Evolutionary conservation across 2,888 invertebrate species (phyloP).

Genomic region (Danaus chrysippus): DNA sequence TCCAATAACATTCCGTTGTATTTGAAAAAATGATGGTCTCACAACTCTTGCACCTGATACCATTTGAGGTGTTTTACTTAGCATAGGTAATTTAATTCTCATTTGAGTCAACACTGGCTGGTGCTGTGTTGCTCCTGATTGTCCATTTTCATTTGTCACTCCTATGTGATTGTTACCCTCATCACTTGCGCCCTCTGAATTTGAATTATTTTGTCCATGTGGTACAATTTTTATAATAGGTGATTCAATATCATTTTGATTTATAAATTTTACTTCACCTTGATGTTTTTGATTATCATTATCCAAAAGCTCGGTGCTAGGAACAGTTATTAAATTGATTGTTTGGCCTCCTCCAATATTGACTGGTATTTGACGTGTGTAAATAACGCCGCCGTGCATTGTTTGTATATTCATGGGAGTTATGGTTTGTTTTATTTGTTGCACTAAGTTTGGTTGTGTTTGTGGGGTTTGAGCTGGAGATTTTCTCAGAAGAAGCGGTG

Average conservation of each 20-base stretch:
- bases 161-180: conserved; percentile 51
- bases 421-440: conserved; percentile 74
- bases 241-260: conserved; percentile 59
- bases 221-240: conserved; percentile 73
- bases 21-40: conserved; percentile 77
- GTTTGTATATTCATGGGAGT: conserved; percentile 80
- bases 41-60: conserved; percentile 79
- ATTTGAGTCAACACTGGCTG: conserved; percentile 75
- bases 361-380: conserved; percentile 85
- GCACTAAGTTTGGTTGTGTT: conserved; percentile 58
- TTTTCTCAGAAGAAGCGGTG: conserved; percentile 64
- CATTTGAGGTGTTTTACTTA: conserved; percentile 75
- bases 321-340: conserved; percentile 78
- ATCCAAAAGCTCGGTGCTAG: conserved; percentile 67
- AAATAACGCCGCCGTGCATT: conserved; percentile 84
- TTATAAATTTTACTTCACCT: conserved; percentile 44
- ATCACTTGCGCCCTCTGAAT: conserved; percentile 47
- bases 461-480: conserved; percentile 52
- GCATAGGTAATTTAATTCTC: conserved; percentile 75
- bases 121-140: conserved; percentile 55
- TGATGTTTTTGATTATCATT: conserved; percentile 65
- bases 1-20: conserved; percentile 80
- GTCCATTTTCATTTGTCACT: conserved; percentile 48
- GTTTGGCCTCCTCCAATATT: conserved; percentile 78
- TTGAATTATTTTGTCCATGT: conserved; percentile 51